A percentile compares a stretch with the other conserved stretches of the same genome.
phyloP scores from a whole-genome alignment of 2,888 invertebrate species.

The Cryptus armator region DNA sequence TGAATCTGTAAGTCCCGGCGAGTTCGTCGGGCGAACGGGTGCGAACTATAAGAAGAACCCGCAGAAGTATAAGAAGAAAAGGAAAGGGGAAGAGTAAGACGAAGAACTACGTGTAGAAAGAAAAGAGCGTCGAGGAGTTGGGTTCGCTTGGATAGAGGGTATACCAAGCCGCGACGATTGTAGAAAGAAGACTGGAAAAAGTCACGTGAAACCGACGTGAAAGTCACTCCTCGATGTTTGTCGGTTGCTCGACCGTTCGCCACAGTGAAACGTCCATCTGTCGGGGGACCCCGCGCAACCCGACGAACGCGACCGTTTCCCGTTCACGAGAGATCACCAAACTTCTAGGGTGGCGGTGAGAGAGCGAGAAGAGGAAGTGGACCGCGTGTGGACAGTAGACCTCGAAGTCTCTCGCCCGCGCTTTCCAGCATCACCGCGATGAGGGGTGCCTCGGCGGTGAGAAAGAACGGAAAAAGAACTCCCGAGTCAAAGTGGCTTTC shows the following conservation, averaged over 20 bases:
- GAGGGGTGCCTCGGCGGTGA: neutral
- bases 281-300: neutral
- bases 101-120: neutral
- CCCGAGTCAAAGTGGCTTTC: constrained; percentile 35
- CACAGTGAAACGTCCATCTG: constrained; percentile 5
- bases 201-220: constrained; percentile 16
- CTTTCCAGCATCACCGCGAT: neutral
- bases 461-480: constrained; percentile 17
- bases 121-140: neutral
- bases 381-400: neutral
- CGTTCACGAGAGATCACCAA: constrained; percentile 36
- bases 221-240: constrained; percentile 7
- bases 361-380: neutral
- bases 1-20: constrained; percentile 34
- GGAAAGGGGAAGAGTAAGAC: neutral
- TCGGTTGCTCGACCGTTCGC: neutral
- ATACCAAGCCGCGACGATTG: neutral
- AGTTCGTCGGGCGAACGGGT: constrained; percentile 20
- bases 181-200: constrained; percentile 6
- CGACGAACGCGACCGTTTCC: neutral
- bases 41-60: constrained; percentile 28
- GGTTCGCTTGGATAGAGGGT: neutral
- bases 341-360: constrained; percentile 4
- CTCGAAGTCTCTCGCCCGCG: neutral
- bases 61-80: neutral